Evolutionary conservation across 2,797 vertebrate genomes (phyloP).

Genomic region (Gymnothorax javanicus): DNA sequence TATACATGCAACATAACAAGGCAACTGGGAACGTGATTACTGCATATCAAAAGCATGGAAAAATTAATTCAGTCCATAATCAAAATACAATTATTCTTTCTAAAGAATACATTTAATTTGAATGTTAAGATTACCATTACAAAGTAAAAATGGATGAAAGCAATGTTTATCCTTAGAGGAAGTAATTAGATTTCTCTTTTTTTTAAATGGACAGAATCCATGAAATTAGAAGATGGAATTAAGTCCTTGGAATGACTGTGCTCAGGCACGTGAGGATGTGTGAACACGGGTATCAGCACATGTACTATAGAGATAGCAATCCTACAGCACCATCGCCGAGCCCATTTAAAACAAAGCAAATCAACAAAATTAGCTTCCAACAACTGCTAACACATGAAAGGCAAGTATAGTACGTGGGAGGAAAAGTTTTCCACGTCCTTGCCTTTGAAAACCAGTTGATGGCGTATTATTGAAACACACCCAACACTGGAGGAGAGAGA

Average conservation of each 20-base stretch:
- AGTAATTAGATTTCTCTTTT: too few species aligned
- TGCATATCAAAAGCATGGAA: background rate
- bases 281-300: background rate
- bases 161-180: too few species aligned
- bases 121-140: too few species aligned
- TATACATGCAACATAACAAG: background rate
- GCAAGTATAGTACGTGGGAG: too few species aligned
- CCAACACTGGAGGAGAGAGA: slow-evolving; percentile 27
- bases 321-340: background rate
- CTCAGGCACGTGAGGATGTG: background rate
- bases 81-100: background rate
- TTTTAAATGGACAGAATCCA: background rate
- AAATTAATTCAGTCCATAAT: background rate
- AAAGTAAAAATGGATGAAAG: too few species aligned
- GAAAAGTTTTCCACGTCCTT: slow-evolving; percentile 28
- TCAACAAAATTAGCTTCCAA: background rate
- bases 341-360: background rate
- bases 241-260: background rate
- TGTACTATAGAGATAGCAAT: background rate
- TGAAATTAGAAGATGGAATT: background rate
- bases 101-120: background rate
- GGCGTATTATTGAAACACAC: slow-evolving; percentile 12
- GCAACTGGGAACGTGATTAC: background rate
- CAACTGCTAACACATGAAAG: background rate
- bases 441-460: slow-evolving; percentile 38